Base-by-base conservation (phyloP, 1,140 invertebrate genomes). In the Cyrtorhinus lividipennis region DNA sequence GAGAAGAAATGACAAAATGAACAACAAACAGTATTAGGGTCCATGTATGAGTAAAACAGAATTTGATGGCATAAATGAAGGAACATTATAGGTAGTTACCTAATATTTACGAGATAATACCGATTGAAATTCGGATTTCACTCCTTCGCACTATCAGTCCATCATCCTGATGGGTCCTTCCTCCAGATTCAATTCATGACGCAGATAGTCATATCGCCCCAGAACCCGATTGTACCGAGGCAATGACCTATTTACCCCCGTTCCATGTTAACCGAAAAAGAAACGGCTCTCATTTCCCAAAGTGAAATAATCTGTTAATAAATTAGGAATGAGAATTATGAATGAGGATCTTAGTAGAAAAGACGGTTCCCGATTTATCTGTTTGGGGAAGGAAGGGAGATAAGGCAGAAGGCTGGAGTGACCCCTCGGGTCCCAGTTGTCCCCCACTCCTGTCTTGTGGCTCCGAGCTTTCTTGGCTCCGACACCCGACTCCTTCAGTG, bases 381-480 rank as follows among this genome's bases (percentile, higher is more conserved):
- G 48, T 10, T 10, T 5, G 20, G 48, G 48, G 48, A 53, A 53
- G 48, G 48, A 53, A 53, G 48, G 48, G 48, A 53, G 48, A 53
- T 53, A 53, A 53, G 48, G 8, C 38, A 10, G 20, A 22, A 53
- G 48, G 48, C 48, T 53, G 48, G 48, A 53, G 48, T 53, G 48
- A 53, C 48, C 48, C 48, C 12, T 13, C 5, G 48, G 48, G 48
- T 53, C 48, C 48, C 48, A 10, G 48, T 38, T 38, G 5, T 15
- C 30, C 30, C 30, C 5, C 30, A 8, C 30, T 38, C 30, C 30
- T 8, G n/a, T n/a, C n/a, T n/a, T n/a, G n/a, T n/a, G n/a, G 15
- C 5, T 38, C 5, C 30, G 30, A 38, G 30, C 30, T 38, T 38
- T 38, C 30, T 38, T 38, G 30, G 30, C 15, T 15, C 15, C 30